Conservation (phyloP, 2,797 vertebrate species). For the Paramormyrops hopkinsi region DNA sequence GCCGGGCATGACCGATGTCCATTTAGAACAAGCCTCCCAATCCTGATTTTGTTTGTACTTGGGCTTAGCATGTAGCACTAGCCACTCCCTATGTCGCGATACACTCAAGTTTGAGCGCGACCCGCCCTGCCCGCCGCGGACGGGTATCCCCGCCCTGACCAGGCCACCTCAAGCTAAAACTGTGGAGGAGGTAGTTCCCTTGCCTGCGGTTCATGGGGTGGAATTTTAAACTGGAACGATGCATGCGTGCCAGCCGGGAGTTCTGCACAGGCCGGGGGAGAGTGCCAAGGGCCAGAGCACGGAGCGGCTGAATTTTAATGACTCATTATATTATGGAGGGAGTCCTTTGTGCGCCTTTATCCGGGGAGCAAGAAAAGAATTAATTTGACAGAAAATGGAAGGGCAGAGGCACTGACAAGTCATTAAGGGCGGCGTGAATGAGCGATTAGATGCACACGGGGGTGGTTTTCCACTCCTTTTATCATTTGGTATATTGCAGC, state of each 20-base stretch:
- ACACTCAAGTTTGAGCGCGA: background rate
- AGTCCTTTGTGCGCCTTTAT: constrained; percentile 91
- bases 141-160: background rate
- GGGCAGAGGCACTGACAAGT: constrained; percentile 89
- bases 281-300: constrained; percentile 59
- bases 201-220: constrained; percentile 47
- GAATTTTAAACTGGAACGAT: constrained; percentile 49
- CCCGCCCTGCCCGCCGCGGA: background rate
- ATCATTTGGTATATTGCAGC: constrained; percentile 66
- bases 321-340: constrained; percentile 80
- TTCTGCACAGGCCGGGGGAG: constrained; percentile 46
- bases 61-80: background rate
- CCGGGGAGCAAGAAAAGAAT: constrained; percentile 96
- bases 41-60: background rate
- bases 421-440: constrained; percentile 87
- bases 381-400: constrained; percentile 99
- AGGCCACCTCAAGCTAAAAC: constrained; percentile 42
- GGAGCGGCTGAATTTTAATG: constrained; percentile 96
- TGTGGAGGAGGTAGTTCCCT: constrained; percentile 9
- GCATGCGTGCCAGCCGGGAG: constrained; percentile 45
- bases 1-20: background rate
- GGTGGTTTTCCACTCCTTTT: constrained; percentile 60
- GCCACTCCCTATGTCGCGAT: background rate
- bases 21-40: background rate
- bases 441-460: constrained; percentile 77